These are phyloP conservation scores for Irena cyanogastra DNA, from an alignment of 2,113 vertebrate species.

Conservation along the genomic window DNA sequence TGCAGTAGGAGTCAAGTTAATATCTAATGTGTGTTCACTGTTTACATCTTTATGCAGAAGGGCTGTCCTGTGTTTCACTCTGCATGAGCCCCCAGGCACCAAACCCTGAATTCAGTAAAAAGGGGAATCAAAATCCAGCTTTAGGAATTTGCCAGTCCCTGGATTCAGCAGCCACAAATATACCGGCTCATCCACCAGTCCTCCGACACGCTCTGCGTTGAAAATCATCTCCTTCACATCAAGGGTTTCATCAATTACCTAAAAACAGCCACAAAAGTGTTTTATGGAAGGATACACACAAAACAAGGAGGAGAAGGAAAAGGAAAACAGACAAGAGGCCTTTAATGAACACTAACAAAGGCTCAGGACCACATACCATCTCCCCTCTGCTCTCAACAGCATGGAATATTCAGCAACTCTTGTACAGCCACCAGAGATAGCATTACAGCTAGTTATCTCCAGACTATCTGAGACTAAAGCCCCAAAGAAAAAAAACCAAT, in stretches of 20 bases:
- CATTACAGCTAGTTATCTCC: background rate
- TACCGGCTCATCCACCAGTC: constrained; percentile 92
- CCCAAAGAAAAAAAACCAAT: accelerated
- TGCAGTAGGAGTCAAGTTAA: background rate
- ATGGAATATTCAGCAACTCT: background rate
- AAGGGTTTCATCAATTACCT: constrained; percentile 96
- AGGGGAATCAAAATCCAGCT: background rate
- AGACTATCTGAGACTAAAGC: background rate
- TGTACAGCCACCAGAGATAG: background rate
- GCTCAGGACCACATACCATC: background rate
- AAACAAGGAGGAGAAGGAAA: background rate
- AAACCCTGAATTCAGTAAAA: background rate
- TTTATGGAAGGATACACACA: constrained; percentile 58
- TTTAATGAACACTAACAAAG: background rate
- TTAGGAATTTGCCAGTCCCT: background rate
- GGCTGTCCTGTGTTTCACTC: background rate
- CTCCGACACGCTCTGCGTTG: constrained; percentile 90
- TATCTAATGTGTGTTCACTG: accelerated
- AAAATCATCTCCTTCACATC: constrained; percentile 96
- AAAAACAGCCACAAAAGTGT: constrained; percentile 72
- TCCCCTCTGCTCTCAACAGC: background rate
- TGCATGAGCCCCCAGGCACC: background rate
- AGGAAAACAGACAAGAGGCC: background rate
- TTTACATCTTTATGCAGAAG: background rate
- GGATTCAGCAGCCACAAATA: constrained; percentile 42